Percentiles rank a stretch among this genome's conserved stretches.
phyloP scores from a whole-genome alignment of 2,888 invertebrate genomes.

The Parnassius apollo region DNA sequence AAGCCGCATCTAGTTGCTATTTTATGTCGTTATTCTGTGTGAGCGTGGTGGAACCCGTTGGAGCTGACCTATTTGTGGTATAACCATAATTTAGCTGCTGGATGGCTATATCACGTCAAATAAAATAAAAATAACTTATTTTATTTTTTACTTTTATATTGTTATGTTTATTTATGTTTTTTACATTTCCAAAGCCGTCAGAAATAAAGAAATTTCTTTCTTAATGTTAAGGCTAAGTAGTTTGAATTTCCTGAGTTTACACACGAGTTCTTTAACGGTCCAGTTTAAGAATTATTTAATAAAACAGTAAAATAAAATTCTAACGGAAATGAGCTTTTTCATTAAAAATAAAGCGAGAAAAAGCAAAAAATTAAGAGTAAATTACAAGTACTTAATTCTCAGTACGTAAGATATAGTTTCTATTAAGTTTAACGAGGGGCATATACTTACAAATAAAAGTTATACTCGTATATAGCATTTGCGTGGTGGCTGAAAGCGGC shows the following conservation, averaged over 20 bases:
- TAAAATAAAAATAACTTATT: too few species aligned
- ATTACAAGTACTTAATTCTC: constrained; percentile 36
- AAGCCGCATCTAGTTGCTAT: too few species aligned
- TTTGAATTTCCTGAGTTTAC: constrained; percentile 16
- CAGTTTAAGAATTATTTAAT: constrained; percentile 16
- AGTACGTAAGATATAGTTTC: constrained; percentile 39
- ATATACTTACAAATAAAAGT: constrained; percentile 48
- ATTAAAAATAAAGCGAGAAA: constrained; percentile 19
- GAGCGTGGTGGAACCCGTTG: too few species aligned
- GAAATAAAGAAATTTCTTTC: constrained; percentile 19
- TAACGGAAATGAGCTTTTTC: constrained; percentile 20
- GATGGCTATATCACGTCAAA: too few species aligned
- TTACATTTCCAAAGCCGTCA: too few species aligned
- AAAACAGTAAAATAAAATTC: neutral
- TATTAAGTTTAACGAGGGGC: constrained; percentile 45
- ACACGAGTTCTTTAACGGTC: constrained; percentile 13
- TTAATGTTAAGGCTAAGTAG: constrained; percentile 19
- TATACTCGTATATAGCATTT: constrained; percentile 35
- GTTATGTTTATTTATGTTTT: too few species aligned
- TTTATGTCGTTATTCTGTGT: too few species aligned
- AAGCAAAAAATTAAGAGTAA: constrained; percentile 30
- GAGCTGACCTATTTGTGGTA: too few species aligned
- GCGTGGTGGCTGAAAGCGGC: constrained; percentile 38
- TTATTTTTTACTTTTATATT: too few species aligned
- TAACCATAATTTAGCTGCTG: too few species aligned